phyloP scores from a whole-genome alignment of 2,888 invertebrate genomes.

The Diaperis boleti region DNA sequence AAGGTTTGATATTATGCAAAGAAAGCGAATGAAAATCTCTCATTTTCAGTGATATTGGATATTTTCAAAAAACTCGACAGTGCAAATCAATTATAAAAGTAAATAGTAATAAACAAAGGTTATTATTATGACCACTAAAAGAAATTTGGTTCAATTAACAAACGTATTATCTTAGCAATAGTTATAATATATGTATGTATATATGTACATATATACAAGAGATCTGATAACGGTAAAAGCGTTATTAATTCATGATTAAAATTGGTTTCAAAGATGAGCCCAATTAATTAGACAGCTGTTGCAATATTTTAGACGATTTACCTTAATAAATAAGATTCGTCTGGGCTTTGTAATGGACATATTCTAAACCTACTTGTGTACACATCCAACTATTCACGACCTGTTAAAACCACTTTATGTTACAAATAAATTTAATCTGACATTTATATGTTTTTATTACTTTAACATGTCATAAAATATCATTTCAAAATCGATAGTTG shows the following conservation, averaged over 20 bases:
- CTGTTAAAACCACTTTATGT: constrained; percentile 55
- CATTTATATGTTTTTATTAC: constrained; percentile 55
- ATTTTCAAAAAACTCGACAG: constrained; percentile 35
- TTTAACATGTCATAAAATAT: constrained; percentile 56
- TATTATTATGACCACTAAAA: constrained; percentile 18
- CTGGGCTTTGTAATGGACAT: constrained; percentile 33
- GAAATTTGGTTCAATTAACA: constrained; percentile 33
- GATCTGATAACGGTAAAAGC: constrained; percentile 37
- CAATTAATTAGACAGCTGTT: constrained; percentile 37
- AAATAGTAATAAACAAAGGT: constrained; percentile 15
- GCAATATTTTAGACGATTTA: constrained; percentile 35
- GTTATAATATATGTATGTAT: no score
- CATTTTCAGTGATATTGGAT: constrained; percentile 21
- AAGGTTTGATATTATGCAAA: constrained; percentile 44
- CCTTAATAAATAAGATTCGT: constrained; percentile 37
- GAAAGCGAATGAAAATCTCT: constrained; percentile 33
- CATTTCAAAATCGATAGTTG: constrained; percentile 53
- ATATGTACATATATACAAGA: no score
- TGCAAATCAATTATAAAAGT: constrained; percentile 28
- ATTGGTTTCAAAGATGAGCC: constrained; percentile 34
- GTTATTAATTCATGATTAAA: constrained; percentile 38
- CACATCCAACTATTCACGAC: constrained; percentile 52
- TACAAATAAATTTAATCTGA: constrained; percentile 56
- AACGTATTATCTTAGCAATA: constrained; percentile 10
- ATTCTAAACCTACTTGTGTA: constrained; percentile 43